Evolutionary conservation across 2,113 vertebrate genomes (phyloP).

Genomic region (Polypterus senegalus): DNA sequence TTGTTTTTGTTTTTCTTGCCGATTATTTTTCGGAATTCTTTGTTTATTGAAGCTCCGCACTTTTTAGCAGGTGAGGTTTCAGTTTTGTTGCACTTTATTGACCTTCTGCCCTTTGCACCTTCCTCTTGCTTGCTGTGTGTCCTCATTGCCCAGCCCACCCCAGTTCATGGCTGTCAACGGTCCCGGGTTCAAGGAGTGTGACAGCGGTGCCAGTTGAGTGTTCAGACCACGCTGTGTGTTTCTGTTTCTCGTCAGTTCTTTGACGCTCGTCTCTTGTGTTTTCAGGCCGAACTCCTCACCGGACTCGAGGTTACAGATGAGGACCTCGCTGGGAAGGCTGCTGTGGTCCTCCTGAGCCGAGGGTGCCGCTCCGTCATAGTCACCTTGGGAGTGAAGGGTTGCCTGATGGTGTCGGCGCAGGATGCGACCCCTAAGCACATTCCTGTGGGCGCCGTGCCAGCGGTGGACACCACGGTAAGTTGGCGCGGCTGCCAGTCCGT

Average conservation of each 20-base stretch:
- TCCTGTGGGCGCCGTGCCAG: conserved; percentile 52
- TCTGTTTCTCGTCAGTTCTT: not conserved
- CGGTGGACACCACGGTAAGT: conserved; percentile 85
- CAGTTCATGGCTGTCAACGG: too few relatives aligned
- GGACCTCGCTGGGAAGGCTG: conserved; percentile 58
- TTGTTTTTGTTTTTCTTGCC: too few relatives aligned
- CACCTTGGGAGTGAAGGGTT: conserved; percentile 80
- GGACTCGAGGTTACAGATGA: conserved; percentile 46
- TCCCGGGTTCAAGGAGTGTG: too few relatives aligned
- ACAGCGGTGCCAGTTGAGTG: too few relatives aligned
- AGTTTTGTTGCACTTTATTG: too few relatives aligned
- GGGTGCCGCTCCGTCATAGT: conserved; percentile 70
- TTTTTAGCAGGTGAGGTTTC: too few relatives aligned
- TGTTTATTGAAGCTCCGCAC: too few relatives aligned
- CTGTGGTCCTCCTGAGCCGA: conserved; percentile 50
- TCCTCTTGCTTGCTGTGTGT: too few relatives aligned
- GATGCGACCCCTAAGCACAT: conserved; percentile 57
- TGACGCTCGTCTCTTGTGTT: conserved; percentile 9
- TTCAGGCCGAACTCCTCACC: conserved; percentile 83
- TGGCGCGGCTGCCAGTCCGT: not conserved
- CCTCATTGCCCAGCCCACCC: too few relatives aligned
- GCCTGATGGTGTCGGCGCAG: conserved; percentile 59
- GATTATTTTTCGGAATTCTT: too few relatives aligned
- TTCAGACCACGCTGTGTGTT: not conserved
- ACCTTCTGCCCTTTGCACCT: too few relatives aligned